Evolutionary conservation across 2,797 vertebrate species (phyloP).

Genomic region (Strix occidentalis): DNA sequence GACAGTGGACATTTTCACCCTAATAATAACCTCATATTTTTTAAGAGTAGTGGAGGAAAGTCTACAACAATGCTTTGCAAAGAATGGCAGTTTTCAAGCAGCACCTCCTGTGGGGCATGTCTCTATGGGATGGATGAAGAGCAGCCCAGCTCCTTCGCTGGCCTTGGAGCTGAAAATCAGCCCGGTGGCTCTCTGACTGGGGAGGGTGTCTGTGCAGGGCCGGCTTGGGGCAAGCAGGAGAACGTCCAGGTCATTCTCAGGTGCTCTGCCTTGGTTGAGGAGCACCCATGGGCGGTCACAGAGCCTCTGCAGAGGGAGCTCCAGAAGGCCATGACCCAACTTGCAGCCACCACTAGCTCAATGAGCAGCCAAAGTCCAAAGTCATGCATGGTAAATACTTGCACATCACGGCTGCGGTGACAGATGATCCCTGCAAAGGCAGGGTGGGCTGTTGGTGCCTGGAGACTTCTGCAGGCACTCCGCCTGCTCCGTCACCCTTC

Average conservation of each 20-base stretch:
- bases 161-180: background rate
- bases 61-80: background rate
- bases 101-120: accelerated
- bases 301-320: accelerated
- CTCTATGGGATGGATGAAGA: background rate
- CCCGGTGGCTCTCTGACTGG: background rate
- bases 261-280: background rate
- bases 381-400: background rate
- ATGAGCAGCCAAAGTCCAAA: background rate
- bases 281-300: background rate
- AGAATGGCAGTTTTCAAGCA: accelerated
- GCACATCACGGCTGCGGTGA: background rate
- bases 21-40: background rate
- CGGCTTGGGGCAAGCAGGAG: accelerated
- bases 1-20: background rate
- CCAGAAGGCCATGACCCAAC: background rate
- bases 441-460: background rate
- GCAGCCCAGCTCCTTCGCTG: background rate
- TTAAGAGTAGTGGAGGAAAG: background rate
- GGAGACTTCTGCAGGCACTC: background rate
- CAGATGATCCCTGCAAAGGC: background rate
- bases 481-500: background rate
- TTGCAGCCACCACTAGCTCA: background rate
- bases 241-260: accelerated
- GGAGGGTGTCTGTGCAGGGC: background rate